Evolutionary conservation across 2,797 vertebrate species (phyloP), one percentile per base, ranked within the genome.

Genomic region (Notamacropus eugenii): DNA sequence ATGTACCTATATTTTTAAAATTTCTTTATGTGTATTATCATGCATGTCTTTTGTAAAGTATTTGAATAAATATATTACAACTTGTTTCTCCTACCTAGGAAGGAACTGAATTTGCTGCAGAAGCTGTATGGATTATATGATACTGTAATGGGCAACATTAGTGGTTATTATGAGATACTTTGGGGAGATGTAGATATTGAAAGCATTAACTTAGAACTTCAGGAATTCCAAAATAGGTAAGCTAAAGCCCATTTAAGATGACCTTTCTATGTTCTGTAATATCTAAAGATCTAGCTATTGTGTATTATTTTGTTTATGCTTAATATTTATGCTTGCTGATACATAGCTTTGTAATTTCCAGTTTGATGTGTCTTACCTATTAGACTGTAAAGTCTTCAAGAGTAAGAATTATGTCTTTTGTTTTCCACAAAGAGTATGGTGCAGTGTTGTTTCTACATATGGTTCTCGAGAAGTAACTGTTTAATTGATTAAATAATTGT

Each of bases 101-200:
- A 99, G 97, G 99, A 99, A 97, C 98, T 99, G 95, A 96, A 98
- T 54, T 98, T 99, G 95, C 98, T 99, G 92, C 99, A 99, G 96
- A 99, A 99, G 97, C 97, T 99, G 5, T 99, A 99, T 97, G 98
- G 99, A 58, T 98, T 99, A 3, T 99, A 99, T 97, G 98, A 99
- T 93, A 98, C 98, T 10, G 99, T 99, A 93, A 99, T 99, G 98
- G 97, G 93, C 94, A 99, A 97, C 93, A 99, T 99, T 27, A 97
- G 96, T 95, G 99, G 99, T 3, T 99, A 99, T 97, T 98, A 99
- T 93, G 98, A 98, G 91, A 98, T 99, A 97, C 98, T 99, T 87
- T 99, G 99, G 99, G 98, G 97, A 94, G 97, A 99, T 40, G 98
- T 99, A 95, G 98, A 99, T 95, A 99, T 99, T 98, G 99, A 99